Evolutionary conservation across 2,113 vertebrate genomes (phyloP).

Genomic region (Zootoca vivipara): DNA sequence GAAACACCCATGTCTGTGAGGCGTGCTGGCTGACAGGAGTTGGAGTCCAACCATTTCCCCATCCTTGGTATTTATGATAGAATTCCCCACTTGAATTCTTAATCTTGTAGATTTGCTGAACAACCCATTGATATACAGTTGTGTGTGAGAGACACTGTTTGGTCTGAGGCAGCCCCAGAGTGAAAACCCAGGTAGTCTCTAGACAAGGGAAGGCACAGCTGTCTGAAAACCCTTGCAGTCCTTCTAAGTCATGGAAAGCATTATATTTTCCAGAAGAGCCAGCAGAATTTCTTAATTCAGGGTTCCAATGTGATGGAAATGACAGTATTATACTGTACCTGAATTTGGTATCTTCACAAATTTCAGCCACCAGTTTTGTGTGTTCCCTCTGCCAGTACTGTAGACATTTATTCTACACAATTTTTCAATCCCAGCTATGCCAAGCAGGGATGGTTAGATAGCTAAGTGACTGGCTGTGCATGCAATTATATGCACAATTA

Average conservation of each 20-base stretch:
- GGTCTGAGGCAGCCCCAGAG: background rate
- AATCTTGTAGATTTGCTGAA: background rate
- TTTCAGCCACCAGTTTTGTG: background rate
- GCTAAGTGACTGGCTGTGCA: slow-evolving; percentile 57
- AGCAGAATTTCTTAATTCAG: too few relatives aligned
- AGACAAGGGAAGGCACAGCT: background rate
- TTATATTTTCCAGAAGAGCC: too few relatives aligned
- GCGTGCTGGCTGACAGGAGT: background rate
- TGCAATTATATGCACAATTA: slow-evolving; percentile 47
- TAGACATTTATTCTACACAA: slow-evolving; percentile 14
- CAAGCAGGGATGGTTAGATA: slow-evolving; percentile 46
- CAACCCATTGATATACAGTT: background rate
- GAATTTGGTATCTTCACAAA: too few relatives aligned
- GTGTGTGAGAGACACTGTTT: background rate
- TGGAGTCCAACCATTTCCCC: background rate
- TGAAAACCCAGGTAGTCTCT: background rate
- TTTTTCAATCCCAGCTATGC: slow-evolving; percentile 14
- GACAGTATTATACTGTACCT: background rate
- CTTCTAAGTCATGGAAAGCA: background rate
- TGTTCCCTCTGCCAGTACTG: background rate
- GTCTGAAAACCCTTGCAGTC: background rate
- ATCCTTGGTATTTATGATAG: background rate
- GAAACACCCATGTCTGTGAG: background rate
- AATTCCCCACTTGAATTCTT: background rate
- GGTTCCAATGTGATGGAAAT: background rate